These are phyloP conservation scores for Liparis tanakae DNA, from an alignment of 2,797 vertebrate species.

Conservation along the genomic window DNA sequence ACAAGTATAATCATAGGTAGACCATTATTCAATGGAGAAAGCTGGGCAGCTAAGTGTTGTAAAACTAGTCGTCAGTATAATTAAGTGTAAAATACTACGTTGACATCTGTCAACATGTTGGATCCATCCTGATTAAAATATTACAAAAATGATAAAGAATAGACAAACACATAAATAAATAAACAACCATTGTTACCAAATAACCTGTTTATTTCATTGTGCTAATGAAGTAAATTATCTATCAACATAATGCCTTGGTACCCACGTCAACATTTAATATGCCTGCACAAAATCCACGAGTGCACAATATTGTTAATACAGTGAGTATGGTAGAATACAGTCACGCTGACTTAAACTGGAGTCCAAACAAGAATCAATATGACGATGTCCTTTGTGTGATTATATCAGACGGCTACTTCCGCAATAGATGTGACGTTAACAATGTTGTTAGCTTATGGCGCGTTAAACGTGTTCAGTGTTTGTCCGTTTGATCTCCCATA, in stretches of 20 bases:
- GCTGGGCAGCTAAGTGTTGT: not conserved
- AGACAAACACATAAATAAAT: slow-evolving; percentile 23
- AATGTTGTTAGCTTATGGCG: slow-evolving; percentile 73
- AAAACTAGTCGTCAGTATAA: not conserved
- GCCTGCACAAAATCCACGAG: slow-evolving; percentile 70
- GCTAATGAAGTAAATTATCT: slow-evolving; percentile 70
- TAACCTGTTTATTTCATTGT: slow-evolving; percentile 76
- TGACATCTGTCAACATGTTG: not conserved
- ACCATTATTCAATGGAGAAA: not conserved
- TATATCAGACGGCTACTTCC: slow-evolving; percentile 70
- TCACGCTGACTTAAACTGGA: slow-evolving; percentile 66
- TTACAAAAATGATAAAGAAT: not conserved
- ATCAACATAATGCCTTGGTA: slow-evolving; percentile 75
- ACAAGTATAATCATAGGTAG: not conserved
- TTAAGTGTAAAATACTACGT: not conserved
- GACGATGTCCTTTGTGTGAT: slow-evolving; percentile 53
- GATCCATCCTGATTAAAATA: not conserved
- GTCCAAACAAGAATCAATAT: slow-evolving; percentile 67
- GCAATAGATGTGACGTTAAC: slow-evolving; percentile 73
- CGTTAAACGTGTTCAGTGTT: slow-evolving; percentile 74
- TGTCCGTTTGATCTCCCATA: slow-evolving; percentile 75
- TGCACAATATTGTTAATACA: slow-evolving; percentile 77
- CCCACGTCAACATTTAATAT: slow-evolving; percentile 70
- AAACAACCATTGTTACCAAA: slow-evolving; percentile 58
- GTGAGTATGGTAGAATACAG: slow-evolving; percentile 71